These are phyloP conservation scores for Hyphantria cunea DNA, from an alignment of 1,140 invertebrate genomes.

Conservation along the genomic window DNA sequence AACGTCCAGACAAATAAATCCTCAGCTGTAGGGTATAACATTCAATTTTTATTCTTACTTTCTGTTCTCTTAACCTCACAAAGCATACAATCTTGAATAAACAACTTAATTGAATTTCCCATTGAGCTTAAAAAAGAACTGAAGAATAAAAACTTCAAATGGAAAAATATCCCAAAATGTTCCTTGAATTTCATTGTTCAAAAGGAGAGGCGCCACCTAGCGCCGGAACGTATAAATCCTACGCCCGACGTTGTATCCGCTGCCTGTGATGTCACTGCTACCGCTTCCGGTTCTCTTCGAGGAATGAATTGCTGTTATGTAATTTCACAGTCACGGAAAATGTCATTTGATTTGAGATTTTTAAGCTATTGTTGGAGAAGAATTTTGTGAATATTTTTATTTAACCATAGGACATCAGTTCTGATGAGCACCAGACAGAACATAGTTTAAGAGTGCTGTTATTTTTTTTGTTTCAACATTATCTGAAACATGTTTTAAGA, in stretches of 20 bases:
- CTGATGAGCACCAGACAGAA: too few relatives aligned
- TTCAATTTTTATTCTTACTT: too few relatives aligned
- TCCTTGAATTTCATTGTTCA: neutral
- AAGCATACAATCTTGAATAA: neutral
- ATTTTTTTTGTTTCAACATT: too few relatives aligned
- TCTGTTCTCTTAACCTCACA: neutral
- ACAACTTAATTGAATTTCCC: neutral
- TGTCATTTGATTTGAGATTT: too few relatives aligned
- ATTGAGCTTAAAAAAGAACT: neutral
- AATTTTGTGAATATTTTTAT: too few relatives aligned
- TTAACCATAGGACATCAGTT: too few relatives aligned
- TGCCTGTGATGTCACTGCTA: constrained; percentile 6
- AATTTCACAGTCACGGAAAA: neutral
- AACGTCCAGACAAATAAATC: too few relatives aligned
- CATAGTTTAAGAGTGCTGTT: too few relatives aligned
- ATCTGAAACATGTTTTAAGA: too few relatives aligned
- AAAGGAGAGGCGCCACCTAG: constrained; percentile 3
- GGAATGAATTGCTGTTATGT: constrained; percentile 18
- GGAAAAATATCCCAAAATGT: constrained; percentile 1
- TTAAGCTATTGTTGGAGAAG: too few relatives aligned
- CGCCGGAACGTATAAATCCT: constrained; percentile 29
- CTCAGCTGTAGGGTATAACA: too few relatives aligned
- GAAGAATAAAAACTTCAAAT: neutral
- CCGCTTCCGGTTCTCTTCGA: constrained; percentile 13
- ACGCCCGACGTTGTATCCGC: constrained; percentile 2